phyloP scores from a whole-genome alignment of 2,888 invertebrate genomes.

The Rotaria sp. region DNA sequence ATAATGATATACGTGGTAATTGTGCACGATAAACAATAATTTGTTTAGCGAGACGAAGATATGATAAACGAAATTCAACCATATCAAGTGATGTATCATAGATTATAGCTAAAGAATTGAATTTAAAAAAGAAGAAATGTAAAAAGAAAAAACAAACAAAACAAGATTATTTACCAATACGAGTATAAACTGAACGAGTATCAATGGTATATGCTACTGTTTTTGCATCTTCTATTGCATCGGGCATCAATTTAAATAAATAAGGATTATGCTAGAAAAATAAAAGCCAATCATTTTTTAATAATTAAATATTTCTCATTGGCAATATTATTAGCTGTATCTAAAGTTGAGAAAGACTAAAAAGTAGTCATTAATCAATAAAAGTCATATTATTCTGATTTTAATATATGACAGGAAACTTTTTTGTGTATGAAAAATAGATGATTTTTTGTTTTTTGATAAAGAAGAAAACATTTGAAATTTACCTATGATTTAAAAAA shows the following conservation, averaged over 20 bases:
- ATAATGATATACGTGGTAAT: constrained; percentile 1
- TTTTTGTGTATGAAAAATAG: no score
- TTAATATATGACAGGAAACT: no score
- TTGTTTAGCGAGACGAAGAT: neutral
- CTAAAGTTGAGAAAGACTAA: no score
- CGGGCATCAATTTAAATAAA: constrained; percentile 8
- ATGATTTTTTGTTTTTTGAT: no score
- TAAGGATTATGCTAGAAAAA: neutral
- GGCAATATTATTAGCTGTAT: no score
- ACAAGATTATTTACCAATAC: neutral
- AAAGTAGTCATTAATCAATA: no score
- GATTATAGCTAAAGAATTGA: neutral
- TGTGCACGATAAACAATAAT: neutral
- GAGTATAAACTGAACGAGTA: neutral
- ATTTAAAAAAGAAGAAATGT: neutral
- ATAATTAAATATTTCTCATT: no score
- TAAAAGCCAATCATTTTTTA: no score
- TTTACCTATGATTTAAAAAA: no score
- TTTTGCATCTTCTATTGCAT: neutral
- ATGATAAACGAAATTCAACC: constrained; percentile 2
- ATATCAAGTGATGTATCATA: constrained; percentile 8
- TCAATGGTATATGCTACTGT: neutral
- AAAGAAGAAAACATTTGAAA: no score
- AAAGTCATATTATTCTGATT: no score
- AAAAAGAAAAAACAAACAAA: neutral